Evolutionary conservation across 2,888 invertebrate species (phyloP), one percentile per base, ranked within the genome.

Genomic region (Helleia helle): DNA sequence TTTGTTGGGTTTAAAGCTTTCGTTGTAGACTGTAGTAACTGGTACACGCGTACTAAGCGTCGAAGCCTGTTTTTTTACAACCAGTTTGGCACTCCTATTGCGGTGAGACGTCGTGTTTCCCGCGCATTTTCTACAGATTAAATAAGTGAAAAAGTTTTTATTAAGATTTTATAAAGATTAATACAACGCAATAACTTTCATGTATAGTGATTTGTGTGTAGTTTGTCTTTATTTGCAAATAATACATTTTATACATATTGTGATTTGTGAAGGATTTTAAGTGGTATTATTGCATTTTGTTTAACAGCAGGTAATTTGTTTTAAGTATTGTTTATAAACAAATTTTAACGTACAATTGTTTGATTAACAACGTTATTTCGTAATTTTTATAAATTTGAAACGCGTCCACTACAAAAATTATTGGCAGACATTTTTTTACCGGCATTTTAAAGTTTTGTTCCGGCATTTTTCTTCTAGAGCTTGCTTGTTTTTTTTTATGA

Each of bases 31-130:
- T 26, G 41, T 28, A 14, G 28, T 26, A 31, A 24, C 13, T 38
- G 12, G 38, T 42, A 31, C 31, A 7, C 18, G 17, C 27, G 13
- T 38, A 34, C 34, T 22, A 13, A 25, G 36, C 36, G 34, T 38
- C 43, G 36, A 41, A 51, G 52, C 51, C 51, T 47, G 49, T 50
- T 50, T 48, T 36, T 5, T 45, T 44, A 40, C 43, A 44, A 48
- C 47, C 76, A 74, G 77, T 76, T 49, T 56, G 63, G 59, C 61
- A 54, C 62, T 50, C 53, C 62, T 55, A 52, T 62, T 59, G 63
- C 51, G 51, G 53, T 60, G 56, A 64, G 41, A 58, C 58, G 68
- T 54, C 73, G 79, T 52, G 65, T 74, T 68, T 71, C 61, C 62
- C 71, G 71, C 67, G 63, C 50, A 44, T 56, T 57, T 41, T 4